Evolutionary conservation across 2,888 invertebrate genomes (phyloP), one percentile per base, ranked within the genome.

Genomic region (Fabriciana adippe): DNA sequence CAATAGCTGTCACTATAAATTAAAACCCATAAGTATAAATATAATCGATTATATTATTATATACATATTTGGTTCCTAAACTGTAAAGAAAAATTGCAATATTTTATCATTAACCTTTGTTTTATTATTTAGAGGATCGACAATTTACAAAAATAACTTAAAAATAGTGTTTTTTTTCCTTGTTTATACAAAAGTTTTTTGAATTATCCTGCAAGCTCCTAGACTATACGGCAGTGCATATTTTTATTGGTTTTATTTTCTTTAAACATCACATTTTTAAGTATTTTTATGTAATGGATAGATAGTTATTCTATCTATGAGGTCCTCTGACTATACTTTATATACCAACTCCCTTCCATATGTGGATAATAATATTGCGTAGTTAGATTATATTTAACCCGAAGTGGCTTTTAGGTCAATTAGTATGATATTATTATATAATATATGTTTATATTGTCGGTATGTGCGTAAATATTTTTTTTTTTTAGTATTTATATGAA

Each of bases 381-480:
- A 77, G 67, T 68, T 68, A 68, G 57, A 62, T 26, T 61, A 63
- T 57, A 68, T 68, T 65, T 71, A 70, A 83, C 81, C 85, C 83
- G 71, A 86, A 81, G 88, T 87, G 88, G 85, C 87, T 89, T 89
- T 72, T 87, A 86, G 87, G 91, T 91, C 91, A 91, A 91, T 91
- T 91, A 90, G 70, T 72, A 68, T 54, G n/a, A 51, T 56, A 66
- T 56, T 64, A n/a, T 50, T 31, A 55, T 48, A 53, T 55, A 60
- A 16, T 35, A 18, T 48, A 56, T 45, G 18, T 31, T 45, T 21
- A 47, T 66, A 60, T 59, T 35, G 35, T 61, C n/a, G 18, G 48
- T 55, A 60, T 50, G 55, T 65, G n/a, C n/a, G 47, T 60, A 31
- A n/a, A 53, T 13, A 18, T 53, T 18, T 59, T 21, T 18, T 13